Evolutionary conservation across 2,888 invertebrate genomes (phyloP).

Genomic region (Troides aeacus): DNA sequence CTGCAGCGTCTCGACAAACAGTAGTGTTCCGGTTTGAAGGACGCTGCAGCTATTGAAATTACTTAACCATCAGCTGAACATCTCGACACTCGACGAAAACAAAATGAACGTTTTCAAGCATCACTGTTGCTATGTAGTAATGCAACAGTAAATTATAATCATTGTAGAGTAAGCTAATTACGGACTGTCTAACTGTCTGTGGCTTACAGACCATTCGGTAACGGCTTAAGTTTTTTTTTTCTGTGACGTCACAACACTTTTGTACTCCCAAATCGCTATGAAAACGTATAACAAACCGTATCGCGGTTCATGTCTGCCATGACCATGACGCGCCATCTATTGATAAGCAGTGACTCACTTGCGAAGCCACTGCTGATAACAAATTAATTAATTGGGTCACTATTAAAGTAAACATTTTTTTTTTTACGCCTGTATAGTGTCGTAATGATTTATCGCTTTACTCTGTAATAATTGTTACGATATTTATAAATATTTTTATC

Average conservation of each 20-base stretch:
- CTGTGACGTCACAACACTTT: background rate
- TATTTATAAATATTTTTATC: background rate
- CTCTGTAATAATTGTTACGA: background rate
- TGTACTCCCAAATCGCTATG: background rate
- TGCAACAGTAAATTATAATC: conserved; percentile 1
- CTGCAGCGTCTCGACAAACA: too few relatives aligned
- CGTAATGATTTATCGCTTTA: conserved; percentile 1
- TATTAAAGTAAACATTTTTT: conserved; percentile 1
- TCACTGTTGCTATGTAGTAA: background rate
- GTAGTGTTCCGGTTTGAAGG: too few relatives aligned
- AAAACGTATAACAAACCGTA: background rate
- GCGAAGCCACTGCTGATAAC: conserved; percentile 9
- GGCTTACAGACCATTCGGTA: conserved; percentile 22
- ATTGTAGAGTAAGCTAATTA: conserved; percentile 33
- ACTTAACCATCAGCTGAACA: too few relatives aligned
- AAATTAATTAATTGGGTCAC: conserved; percentile 14
- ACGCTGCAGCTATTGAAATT: too few relatives aligned
- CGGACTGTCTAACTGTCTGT: conserved; percentile 58
- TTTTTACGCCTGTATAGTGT: background rate
- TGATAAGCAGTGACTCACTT: conserved; percentile 16
- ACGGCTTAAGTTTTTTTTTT: conserved; percentile 10
- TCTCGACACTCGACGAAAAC: too few relatives aligned
- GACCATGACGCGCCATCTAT: background rate
- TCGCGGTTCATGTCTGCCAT: background rate
- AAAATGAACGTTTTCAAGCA: background rate